phyloP scores from a whole-genome alignment of 1,140 invertebrate genomes.

The Ips nitidus region DNA sequence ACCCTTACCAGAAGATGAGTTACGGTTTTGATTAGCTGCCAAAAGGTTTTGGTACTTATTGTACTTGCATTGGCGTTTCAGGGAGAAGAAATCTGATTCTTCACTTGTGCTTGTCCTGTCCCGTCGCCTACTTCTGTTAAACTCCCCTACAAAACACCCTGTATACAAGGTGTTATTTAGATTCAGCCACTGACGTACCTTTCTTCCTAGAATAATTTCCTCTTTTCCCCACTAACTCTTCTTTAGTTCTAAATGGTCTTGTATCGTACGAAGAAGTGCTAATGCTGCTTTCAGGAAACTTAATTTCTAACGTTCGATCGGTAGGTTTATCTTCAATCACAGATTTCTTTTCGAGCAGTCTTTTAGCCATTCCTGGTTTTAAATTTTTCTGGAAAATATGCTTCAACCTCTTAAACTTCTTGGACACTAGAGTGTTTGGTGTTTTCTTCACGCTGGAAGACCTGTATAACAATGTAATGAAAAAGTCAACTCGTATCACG shows the following conservation, averaged over 20 bases:
- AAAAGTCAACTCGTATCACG: background rate
- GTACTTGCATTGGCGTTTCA: constrained; percentile 45
- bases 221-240: constrained; percentile 50
- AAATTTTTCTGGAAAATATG: constrained; percentile 47
- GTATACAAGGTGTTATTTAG: background rate
- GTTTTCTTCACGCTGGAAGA: constrained; percentile 20
- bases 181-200: background rate
- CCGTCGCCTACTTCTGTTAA: constrained; percentile 44
- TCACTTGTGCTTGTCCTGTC: constrained; percentile 64
- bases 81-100: constrained; percentile 65
- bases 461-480: constrained; percentile 2
- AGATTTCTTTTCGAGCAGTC: constrained; percentile 16
- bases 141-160: constrained; percentile 31
- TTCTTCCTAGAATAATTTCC: constrained; percentile 51
- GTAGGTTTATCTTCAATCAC: constrained; percentile 2
- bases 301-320: constrained; percentile 18
- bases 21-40: constrained; percentile 59
- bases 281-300: constrained; percentile 58
- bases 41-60: constrained; percentile 17
- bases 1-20: constrained; percentile 59
- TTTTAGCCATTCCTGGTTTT: constrained; percentile 31
- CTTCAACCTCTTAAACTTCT: constrained; percentile 48
- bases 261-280: constrained; percentile 62
- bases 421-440: constrained; percentile 45
- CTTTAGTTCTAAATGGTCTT: constrained; percentile 59